Conservation (phyloP, 2,888 invertebrate species). For the Melipona bicolor region DNA sequence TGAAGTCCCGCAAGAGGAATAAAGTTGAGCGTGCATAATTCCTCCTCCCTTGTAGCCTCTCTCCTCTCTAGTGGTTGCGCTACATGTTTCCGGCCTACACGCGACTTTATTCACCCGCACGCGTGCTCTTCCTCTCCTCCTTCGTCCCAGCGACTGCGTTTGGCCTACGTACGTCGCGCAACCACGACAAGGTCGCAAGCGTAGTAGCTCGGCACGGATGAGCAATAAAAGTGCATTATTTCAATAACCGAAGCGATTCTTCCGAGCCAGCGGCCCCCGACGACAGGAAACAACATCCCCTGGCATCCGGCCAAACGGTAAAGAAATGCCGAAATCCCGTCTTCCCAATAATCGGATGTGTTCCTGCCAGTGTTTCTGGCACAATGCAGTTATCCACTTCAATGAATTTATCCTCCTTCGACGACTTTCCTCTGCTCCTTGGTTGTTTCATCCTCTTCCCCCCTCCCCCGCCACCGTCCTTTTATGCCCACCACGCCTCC, state of each 20-base stretch:
- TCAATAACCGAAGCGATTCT: slow-evolving; percentile 82
- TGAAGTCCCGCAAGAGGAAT: slow-evolving; percentile 40
- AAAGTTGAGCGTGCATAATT: slow-evolving; percentile 69
- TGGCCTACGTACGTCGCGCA: background rate
- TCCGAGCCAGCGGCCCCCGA: slow-evolving; percentile 79
- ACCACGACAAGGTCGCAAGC: slow-evolving; percentile 28
- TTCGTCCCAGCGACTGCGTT: background rate
- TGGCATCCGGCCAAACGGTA: slow-evolving; percentile 79
- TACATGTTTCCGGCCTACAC: slow-evolving; percentile 9
- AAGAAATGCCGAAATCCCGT: slow-evolving; percentile 80
- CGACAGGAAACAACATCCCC: slow-evolving; percentile 83
- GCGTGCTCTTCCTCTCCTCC: background rate
- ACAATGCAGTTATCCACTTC: slow-evolving; percentile 82
- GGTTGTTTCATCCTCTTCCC: slow-evolving; percentile 31
- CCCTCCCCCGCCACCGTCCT: background rate
- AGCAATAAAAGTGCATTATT: slow-evolving; percentile 82
- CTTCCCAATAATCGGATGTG: slow-evolving; percentile 83
- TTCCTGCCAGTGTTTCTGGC: slow-evolving; percentile 81
- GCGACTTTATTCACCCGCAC: slow-evolving; percentile 37
- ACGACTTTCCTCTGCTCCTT: slow-evolving; percentile 36
- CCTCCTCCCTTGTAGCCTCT: slow-evolving; percentile 15
- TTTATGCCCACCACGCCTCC: background rate
- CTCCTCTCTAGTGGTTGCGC: slow-evolving; percentile 6
- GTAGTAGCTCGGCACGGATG: slow-evolving; percentile 39
- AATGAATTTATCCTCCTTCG: slow-evolving; percentile 79